Base-by-base conservation (phyloP, 2,888 invertebrate species). In the Acanthopleura granulata region DNA sequence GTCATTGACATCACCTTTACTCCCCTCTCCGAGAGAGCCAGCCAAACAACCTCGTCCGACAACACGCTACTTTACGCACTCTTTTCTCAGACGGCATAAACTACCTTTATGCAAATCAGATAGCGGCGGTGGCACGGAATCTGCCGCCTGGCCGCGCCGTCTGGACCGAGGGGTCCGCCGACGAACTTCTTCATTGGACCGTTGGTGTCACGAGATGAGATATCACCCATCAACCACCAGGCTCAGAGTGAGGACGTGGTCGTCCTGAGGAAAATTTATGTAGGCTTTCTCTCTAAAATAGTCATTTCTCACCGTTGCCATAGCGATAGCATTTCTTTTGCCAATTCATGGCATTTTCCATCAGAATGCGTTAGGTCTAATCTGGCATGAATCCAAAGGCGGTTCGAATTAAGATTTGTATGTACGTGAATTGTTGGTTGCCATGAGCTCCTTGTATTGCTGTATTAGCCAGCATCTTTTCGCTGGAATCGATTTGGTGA, bases 261-360 rank as follows among this genome's bases (percentile, higher is more conserved):
- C 4, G 40, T 40, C 40, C 40, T 9, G 9, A 57, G 57, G 22
- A 57, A 18, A 57, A 57, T 57, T 57, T 57, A 57, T 57, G 57
- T 57, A 22, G n/a, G 57, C n/a, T 57, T 57, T 57, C 57, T n/a
- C 57, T 57, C 57, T 57, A 57, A 57, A 57, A 57, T 22, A 57
- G 57, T 22, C 57, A 57, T 57, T 57, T 57, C 57, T 3, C 22
- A 18, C 57, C n/a, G 57, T 57, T 57, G 57, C 57, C 22, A 57
- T 57, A 57, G 57, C 12, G 57, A 57, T 57, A 9, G 57, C 57
- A n/a, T 57, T 22, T 57, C 57, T 57, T 57, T 57, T 40, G 57
- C 57, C 57, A 57, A 57, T 57, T 57, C 57, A 57, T 57, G 57
- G 57, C 57, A 57, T 57, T 22, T 57, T 22, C 22, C 57, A 57